phyloP scores from a whole-genome alignment of 2,888 invertebrate genomes.

The Azorinus chamasolen region DNA sequence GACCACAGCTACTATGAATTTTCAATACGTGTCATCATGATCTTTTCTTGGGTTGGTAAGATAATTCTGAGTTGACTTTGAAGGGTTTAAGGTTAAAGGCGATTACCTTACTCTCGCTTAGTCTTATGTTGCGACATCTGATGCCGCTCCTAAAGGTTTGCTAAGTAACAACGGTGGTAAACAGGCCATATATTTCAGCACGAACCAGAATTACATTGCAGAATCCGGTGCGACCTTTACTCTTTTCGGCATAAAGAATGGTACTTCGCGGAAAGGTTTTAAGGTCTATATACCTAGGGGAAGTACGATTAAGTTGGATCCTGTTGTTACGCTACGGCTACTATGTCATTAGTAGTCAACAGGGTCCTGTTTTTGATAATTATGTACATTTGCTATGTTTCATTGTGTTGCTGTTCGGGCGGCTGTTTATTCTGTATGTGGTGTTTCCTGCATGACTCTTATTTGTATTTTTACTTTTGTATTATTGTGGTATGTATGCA shows the following conservation, averaged over 20 bases:
- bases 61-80: not conserved
- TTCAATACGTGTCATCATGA: too few species aligned
- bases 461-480: too few species aligned
- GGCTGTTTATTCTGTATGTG: too few species aligned
- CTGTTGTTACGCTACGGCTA: slow-evolving; percentile 8
- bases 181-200: slow-evolving; percentile 1
- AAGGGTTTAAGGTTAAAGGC: slow-evolving; percentile 5
- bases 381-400: too few species aligned
- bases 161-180: not conserved
- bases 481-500: too few species aligned
- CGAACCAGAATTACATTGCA: too few species aligned
- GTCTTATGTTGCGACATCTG: slow-evolving; percentile 18
- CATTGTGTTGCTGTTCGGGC: too few species aligned
- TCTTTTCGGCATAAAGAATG: slow-evolving; percentile 4
- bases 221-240: not conserved
- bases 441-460: too few species aligned
- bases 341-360: not conserved
- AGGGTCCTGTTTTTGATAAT: slow-evolving; percentile 14
- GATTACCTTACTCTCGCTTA: slow-evolving; percentile 8
- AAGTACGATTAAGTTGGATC: slow-evolving; percentile 1
- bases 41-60: not conserved
- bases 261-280: slow-evolving; percentile 14
- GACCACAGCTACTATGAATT: too few species aligned
- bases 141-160: slow-evolving; percentile 2
- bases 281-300: slow-evolving; percentile 6